Percentiles rank a stretch among this genome's conserved stretches.
These are phyloP conservation scores for Formica aserva DNA, from an alignment of 2,888 invertebrate species.

Conservation along the genomic window DNA sequence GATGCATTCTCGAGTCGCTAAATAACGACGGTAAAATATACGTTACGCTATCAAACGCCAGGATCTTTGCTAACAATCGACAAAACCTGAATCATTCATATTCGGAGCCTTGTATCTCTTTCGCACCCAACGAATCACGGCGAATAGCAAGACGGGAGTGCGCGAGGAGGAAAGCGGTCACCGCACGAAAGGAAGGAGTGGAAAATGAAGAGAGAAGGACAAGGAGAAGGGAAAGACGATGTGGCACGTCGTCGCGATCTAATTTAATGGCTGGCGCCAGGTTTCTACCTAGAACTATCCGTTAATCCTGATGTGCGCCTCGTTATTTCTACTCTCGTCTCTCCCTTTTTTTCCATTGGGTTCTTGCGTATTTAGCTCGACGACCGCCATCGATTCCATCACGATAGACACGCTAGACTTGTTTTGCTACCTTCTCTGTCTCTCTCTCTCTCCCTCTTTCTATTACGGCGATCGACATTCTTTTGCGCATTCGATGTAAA, in stretches of 20 bases:
- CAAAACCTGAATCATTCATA: neutral
- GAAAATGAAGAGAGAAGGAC: slow-evolving; percentile 47
- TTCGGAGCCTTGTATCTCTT: neutral
- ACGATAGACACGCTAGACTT: slow-evolving; percentile 50
- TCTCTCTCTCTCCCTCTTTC: neutral
- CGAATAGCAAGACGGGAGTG: slow-evolving; percentile 14
- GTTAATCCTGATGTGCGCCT: slow-evolving; percentile 71
- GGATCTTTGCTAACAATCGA: slow-evolving; percentile 7
- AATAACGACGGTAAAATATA: neutral
- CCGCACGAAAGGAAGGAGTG: neutral
- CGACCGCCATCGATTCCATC: slow-evolving; percentile 56
- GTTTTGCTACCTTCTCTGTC: slow-evolving; percentile 25
- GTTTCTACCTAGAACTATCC: slow-evolving; percentile 71
- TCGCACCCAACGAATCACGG: slow-evolving; percentile 11
- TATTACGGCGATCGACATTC: slow-evolving; percentile 25
- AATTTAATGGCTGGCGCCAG: slow-evolving; percentile 79
- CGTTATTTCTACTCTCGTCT: slow-evolving; percentile 69
- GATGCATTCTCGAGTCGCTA: neutral
- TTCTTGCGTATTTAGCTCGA: slow-evolving; percentile 60
- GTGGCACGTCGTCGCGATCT: slow-evolving; percentile 63
- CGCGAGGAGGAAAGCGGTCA: slow-evolving; percentile 17
- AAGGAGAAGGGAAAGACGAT: slow-evolving; percentile 52
- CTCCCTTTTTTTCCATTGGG: slow-evolving; percentile 54
- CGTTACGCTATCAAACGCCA: neutral
- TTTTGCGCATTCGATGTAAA: slow-evolving; percentile 19